Percentiles rank a stretch among this genome's conserved stretches.
Conservation (phyloP, 2,797 vertebrate species). For the Enteromius radiatus region DNA sequence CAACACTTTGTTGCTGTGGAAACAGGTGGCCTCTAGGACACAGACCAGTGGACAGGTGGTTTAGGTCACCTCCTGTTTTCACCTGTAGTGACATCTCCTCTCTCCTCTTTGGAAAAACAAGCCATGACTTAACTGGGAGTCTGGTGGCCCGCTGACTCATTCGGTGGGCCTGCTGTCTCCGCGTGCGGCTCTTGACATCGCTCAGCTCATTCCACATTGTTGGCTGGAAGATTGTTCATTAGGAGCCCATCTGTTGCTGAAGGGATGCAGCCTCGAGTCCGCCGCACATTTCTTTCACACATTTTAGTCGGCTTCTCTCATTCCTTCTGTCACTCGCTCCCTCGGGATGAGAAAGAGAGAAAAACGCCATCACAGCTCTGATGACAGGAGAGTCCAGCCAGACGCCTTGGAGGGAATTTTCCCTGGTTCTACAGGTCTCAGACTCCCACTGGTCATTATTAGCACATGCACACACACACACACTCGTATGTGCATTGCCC, state of each 20-base stretch:
- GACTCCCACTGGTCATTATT: conserved; percentile 35
- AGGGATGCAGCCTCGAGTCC: not conserved
- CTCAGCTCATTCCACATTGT: conserved; percentile 26
- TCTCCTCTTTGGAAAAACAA: not conserved
- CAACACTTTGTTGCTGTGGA: conserved; percentile 17
- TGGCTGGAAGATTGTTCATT: conserved; percentile 48
- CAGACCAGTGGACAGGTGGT: conserved; percentile 53
- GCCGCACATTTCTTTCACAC: conserved; percentile 32
- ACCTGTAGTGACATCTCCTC: conserved; percentile 39
- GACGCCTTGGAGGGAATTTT: conserved; percentile 16
- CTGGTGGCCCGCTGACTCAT: conserved; percentile 22
- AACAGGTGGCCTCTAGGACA: conserved; percentile 36
- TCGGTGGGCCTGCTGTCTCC: conserved; percentile 9
- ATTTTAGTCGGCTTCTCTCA: conserved; percentile 15
- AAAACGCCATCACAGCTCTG: conserved; percentile 23
- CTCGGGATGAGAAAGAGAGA: conserved; percentile 20
- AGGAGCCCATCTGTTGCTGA: conserved; percentile 51
- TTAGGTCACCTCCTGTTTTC: conserved; percentile 47
- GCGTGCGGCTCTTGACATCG: not conserved
- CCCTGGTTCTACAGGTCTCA: conserved; percentile 25
- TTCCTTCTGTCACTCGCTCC: conserved; percentile 31
- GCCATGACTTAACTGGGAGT: not conserved
- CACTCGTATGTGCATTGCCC: not conserved
- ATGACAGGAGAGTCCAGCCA: conserved; percentile 26
- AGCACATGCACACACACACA: not conserved